These are phyloP conservation scores for Proteles cristata DNA, from an alignment of 2,113 vertebrate genomes.

Conservation along the genomic window DNA sequence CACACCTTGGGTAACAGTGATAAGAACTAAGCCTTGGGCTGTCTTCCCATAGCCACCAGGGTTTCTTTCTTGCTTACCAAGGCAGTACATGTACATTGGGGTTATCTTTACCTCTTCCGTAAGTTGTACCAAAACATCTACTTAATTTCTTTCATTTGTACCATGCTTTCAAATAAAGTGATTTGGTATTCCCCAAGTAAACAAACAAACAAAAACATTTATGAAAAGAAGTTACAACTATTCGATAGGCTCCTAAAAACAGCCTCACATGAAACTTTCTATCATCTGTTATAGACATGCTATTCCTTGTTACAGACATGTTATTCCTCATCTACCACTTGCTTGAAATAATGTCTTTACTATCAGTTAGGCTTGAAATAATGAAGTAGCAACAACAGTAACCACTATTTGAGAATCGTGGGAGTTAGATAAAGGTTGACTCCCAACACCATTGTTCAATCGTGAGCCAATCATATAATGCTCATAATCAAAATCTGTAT, in stretches of 20 bases:
- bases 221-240: neutral
- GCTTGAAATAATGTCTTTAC: neutral
- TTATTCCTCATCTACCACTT: neutral
- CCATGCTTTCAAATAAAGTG: neutral
- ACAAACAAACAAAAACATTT: neutral
- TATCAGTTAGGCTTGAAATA: neutral
- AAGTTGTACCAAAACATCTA: neutral
- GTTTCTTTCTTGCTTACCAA: neutral
- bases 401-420: neutral
- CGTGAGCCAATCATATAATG: neutral
- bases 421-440: neutral
- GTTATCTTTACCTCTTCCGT: neutral
- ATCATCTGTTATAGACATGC: neutral
- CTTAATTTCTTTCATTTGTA: neutral
- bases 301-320: neutral
- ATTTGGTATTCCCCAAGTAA: neutral
- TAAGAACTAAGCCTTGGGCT: neutral
- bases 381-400: neutral
- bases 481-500: neutral
- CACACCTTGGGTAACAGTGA: neutral
- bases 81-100: neutral
- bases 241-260: neutral
- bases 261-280: neutral
- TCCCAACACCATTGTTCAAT: neutral
- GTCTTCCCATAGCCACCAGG: neutral